These are phyloP conservation scores for Caenorhabditis sinica DNA, from an alignment of 2,888 invertebrate species.

Conservation along the genomic window DNA sequence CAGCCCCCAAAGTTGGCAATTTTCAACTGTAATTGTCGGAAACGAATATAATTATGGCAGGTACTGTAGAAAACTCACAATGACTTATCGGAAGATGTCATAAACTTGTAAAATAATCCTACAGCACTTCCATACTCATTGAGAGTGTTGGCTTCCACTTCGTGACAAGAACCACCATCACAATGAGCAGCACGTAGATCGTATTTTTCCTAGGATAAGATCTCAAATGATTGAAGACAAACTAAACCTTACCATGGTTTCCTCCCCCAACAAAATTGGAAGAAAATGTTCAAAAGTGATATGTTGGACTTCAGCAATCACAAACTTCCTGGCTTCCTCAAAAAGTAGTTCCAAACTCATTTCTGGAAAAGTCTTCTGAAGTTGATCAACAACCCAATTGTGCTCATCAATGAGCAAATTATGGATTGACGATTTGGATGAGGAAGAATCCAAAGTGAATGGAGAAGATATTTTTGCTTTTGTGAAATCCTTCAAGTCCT, in stretches of 20 bases:
- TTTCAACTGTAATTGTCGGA: no score
- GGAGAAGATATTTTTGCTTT: slow-evolving; percentile 29
- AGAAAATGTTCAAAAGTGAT: slow-evolving; percentile 84
- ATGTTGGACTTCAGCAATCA: slow-evolving; percentile 86
- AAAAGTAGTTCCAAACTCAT: slow-evolving; percentile 71
- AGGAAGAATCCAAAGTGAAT: background rate
- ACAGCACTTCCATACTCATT: slow-evolving; percentile 89
- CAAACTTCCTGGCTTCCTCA: slow-evolving; percentile 84
- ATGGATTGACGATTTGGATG: slow-evolving; percentile 6
- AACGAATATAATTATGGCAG: no score
- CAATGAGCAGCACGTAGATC: slow-evolving; percentile 38
- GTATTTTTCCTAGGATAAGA: slow-evolving; percentile 49
- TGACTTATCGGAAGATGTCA: slow-evolving; percentile 26
- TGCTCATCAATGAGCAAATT: slow-evolving; percentile 55
- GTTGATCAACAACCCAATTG: slow-evolving; percentile 49
- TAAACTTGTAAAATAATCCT: slow-evolving; percentile 76
- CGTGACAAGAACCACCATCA: slow-evolving; percentile 60
- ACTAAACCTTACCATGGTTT: slow-evolving; percentile 63
- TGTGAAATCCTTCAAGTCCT: slow-evolving; percentile 37
- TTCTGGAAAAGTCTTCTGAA: slow-evolving; percentile 33
- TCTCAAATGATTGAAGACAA: no score
- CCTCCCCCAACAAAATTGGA: slow-evolving; percentile 64
- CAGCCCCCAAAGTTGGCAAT: no score
- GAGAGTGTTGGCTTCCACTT: slow-evolving; percentile 90
- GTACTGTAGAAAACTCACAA: slow-evolving; percentile 13